Evolutionary conservation across 2,888 invertebrate species (phyloP).

Genomic region (Epinotia ramella): DNA sequence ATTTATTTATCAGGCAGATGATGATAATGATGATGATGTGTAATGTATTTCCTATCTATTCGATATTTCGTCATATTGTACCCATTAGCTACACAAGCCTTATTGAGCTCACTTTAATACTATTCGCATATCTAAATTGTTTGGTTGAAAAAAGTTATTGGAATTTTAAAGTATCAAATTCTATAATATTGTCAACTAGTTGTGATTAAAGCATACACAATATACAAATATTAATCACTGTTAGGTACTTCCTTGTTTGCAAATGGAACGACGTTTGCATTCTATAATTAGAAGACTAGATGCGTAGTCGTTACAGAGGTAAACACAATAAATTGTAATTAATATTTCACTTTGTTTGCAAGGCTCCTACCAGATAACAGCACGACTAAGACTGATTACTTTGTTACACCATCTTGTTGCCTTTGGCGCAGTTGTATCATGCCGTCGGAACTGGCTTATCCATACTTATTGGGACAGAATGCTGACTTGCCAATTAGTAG

Average conservation of each 20-base stretch:
- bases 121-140: too few relatives aligned
- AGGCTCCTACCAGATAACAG: background rate
- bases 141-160: too few relatives aligned
- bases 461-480: constrained; percentile 6
- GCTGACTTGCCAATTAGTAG: too few relatives aligned
- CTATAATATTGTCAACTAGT: too few relatives aligned
- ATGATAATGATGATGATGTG: too few relatives aligned
- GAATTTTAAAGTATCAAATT: too few relatives aligned
- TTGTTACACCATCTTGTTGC: constrained; percentile 7
- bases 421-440: background rate
- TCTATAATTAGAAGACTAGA: constrained; percentile 30
- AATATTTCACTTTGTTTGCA: background rate
- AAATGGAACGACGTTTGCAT: constrained; percentile 1
- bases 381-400: constrained; percentile 5
- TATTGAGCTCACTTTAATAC: too few relatives aligned
- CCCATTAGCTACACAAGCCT: too few relatives aligned
- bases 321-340: constrained; percentile 17
- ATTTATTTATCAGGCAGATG: too few relatives aligned
- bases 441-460: background rate
- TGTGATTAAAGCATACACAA: too few relatives aligned
- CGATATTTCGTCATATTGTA: too few relatives aligned
- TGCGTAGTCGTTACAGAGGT: constrained; percentile 24
- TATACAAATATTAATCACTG: background rate
- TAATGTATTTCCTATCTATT: too few relatives aligned
- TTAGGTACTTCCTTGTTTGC: background rate